Conservation (phyloP, 2,888 invertebrate species). For the Notodromas monacha region DNA sequence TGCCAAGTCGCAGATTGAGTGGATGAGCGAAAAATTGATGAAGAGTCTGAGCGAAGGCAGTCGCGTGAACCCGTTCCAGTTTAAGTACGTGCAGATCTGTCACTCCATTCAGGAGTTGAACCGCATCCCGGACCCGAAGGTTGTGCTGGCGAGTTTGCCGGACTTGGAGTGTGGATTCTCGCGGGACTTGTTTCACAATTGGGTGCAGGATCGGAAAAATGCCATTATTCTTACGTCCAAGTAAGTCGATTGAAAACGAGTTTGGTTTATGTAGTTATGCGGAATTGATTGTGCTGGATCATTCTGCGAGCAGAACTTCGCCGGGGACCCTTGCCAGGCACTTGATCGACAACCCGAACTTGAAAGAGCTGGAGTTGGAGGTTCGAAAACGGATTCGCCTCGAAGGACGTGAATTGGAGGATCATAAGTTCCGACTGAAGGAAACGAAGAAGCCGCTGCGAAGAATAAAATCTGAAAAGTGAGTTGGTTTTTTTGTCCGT, state of each 20-base stretch:
- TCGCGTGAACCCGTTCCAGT: slow-evolving; percentile 74
- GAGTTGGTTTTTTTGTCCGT: too few species aligned
- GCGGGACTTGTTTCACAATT: slow-evolving; percentile 65
- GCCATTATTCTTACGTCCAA: slow-evolving; percentile 59
- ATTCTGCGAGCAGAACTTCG: slow-evolving; percentile 11
- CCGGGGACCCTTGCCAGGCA: slow-evolving; percentile 21
- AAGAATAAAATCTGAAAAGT: too few species aligned
- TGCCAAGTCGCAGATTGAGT: slow-evolving; percentile 93
- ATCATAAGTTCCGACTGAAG: slow-evolving; percentile 15
- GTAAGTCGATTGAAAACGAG: slow-evolving; percentile 7
- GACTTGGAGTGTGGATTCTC: slow-evolving; percentile 87
- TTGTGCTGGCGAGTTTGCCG: slow-evolving; percentile 71
- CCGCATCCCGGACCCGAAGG: slow-evolving; percentile 61
- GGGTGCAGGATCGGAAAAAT: slow-evolving; percentile 69
- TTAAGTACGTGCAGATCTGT: slow-evolving; percentile 68
- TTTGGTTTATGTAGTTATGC: neutral
- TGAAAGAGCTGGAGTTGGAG: slow-evolving; percentile 17
- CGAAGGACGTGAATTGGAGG: slow-evolving; percentile 23
- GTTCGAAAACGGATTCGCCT: slow-evolving; percentile 19
- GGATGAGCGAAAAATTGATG: slow-evolving; percentile 98
- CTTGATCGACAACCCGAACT: slow-evolving; percentile 19
- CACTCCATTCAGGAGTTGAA: slow-evolving; percentile 59
- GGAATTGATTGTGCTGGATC: neutral
- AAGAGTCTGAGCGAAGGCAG: slow-evolving; percentile 64
- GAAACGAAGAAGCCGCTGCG: too few species aligned